Evolutionary conservation across 2,888 invertebrate species (phyloP), one percentile per base, ranked within the genome.

Genomic region (Cosmia trapezina): DNA sequence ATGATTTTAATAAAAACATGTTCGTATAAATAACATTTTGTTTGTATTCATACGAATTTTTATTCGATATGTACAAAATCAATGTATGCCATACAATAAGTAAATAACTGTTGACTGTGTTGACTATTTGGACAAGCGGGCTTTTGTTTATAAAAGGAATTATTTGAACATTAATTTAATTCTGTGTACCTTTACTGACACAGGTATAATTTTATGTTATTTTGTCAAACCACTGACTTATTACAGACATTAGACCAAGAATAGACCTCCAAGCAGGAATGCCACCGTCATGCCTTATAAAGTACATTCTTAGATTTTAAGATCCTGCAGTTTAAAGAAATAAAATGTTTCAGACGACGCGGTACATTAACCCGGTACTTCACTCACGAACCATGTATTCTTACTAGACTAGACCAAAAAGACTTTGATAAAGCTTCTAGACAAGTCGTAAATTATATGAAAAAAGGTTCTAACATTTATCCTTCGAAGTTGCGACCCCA

Each of bases 391-490:
- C 72, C 77, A 49, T 74, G 80, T 84, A 69, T 72, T 83, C 57
- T 64, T 63, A 71, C 70, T 53, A 80, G 77, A 83, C 76, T 61
- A 82, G 72, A 82, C 74, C 63, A 72, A 85, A 73, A 83, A 70
- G 72, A 73, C 67, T 56, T 67, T 63, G 71, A 81, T 75, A 78
- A 75, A 84, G 65, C 84, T 84, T 73, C 78, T 68, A 74, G 84
- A 80, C 81, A 83, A 81, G 81, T 81, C 83, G 81, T 81, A 81
- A 81, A 83, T 83, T 78, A 78, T 78, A 78, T 78, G 76, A 81
- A 37, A 83, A 83, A 81, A 84, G 84, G 76, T 73, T 73, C 81
- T 70, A 82, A 80, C 70, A 79, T 81, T 68, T 78, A 82, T 84
- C 78, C 83, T 74, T 79, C 65, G 62, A 74, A 84, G 74, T 81